Evolutionary conservation across 2,797 vertebrate genomes (phyloP), one percentile per base, ranked within the genome.

Genomic region (Danio jaintianensis): DNA sequence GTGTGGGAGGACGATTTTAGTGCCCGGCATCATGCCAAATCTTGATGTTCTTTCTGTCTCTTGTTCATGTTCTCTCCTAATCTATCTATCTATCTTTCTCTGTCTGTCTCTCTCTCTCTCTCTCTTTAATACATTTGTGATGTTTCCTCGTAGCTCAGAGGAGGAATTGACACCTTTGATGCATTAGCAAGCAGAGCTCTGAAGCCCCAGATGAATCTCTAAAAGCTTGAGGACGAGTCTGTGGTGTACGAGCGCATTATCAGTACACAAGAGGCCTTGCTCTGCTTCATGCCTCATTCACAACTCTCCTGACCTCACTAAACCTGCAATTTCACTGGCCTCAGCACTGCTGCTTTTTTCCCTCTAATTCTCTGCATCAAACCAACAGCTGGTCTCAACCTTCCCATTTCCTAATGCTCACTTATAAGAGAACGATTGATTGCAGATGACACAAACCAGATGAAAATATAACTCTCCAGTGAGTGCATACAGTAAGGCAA

Each of bases 121-220:
- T 18, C 73, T 52, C 22, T 78, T 56, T 78, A 66, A 84, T 83
- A 79, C 62, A 83, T 86, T 83, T 86, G 67, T 75, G 72, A 43
- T 80, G 79, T 83, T 85, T 81, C 55, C 70, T 76, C 75, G 48
- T 75, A 86, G 63, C 52, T 43, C 74, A 76, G 67, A 76, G 56
- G 67, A 72, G 72, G 83, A 79, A 82, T 80, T 55, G 66, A 82
- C 69, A 82, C 79, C 72, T 84, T 73, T 82, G 68, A 75, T 84
- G 82, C 80, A 84, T 82, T 86, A 86, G 80, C 71, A 75, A 50
- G 42, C 47, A 59, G 67, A 69, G 15, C 69, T 76, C 55, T 61
- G 59, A 66, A 75, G 63, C 62, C 82, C 85, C 76, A 59, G 64
- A 75, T 77, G 81, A 78, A 70, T 76, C 53, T 68, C 69, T 86